Evolutionary conservation across 2,113 vertebrate species (phyloP), one percentile per base, ranked within the genome.

Genomic region (Coracopsis vasa): DNA sequence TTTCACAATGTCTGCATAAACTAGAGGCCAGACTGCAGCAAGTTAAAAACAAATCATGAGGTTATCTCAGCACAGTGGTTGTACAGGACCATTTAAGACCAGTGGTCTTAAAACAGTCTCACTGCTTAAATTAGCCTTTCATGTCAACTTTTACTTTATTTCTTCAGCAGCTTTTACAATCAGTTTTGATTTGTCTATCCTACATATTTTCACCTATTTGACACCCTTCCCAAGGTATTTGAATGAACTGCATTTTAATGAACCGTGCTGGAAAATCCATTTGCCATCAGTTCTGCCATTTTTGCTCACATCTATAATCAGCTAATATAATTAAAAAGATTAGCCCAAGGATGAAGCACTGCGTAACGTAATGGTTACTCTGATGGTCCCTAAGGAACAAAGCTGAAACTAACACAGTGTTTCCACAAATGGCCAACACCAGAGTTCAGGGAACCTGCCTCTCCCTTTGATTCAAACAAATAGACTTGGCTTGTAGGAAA

Each of bases 71-170:
- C 29, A 54, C 12, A 54, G 54, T 58, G 50, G 33, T 58, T 16
- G 88, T 56, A 80, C 16, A 80, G 0, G 8, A 58, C 8, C 23
- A 62, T 86, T 90, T 80, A 88, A 95, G 64, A 62, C 39, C 64
- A 92, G 35, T 47, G 42, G 29, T 51, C 23, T 79, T 79, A 85
- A 90, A 88, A 58, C 25, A 85, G 60, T 50, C 56, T 92, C 44
- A 61, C 51, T 60, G 47, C 33, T 94, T 93, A 87, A 87, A 93
- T 87, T 94, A 94, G 93, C 91, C 60, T 96, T 97, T 88, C 72
- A 24, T 60, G 72, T 80, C 64, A 94, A 73, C 37, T 96, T 90
- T 65, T 82, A 42, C 23, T 82, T 53, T 86, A 88, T 95, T 95
- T 88, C 72, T 86, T 73, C 54, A 71, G 67, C 20, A 86, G 72